A percentile compares a stretch with the other conserved stretches of the same genome.
These are phyloP conservation scores for Tipula lateralis DNA, from an alignment of 2,888 invertebrate species.

Conservation along the genomic window DNA sequence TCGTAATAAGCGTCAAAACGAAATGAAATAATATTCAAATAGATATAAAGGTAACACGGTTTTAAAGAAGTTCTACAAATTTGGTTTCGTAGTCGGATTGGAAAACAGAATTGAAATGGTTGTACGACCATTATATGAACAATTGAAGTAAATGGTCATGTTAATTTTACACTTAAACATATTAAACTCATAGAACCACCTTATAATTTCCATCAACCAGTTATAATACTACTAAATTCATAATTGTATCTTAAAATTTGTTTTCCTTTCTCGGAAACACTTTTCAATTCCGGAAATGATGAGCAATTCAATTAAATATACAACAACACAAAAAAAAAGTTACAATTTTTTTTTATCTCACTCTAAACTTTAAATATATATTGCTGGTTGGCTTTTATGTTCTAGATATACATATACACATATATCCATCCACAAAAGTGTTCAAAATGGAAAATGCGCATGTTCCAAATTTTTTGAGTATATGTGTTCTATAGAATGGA, in stretches of 20 bases:
- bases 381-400: neutral
- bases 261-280: neutral
- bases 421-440: no score
- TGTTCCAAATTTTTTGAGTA: neutral
- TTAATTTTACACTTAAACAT: no score
- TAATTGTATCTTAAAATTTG: neutral
- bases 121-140: no score
- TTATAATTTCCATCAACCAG: neutral
- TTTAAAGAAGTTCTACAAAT: no score
- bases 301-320: neutral
- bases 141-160: no score
- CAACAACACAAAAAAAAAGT: neutral
- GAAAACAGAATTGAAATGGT: no score
- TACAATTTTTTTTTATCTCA: neutral
- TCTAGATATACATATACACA: neutral
- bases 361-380: neutral
- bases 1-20: no score
- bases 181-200: no score
- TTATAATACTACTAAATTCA: neutral
- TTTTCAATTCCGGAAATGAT: constrained; percentile 11
- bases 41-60: no score
- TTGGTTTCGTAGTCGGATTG: no score
- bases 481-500: neutral
- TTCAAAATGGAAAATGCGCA: neutral
- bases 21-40: no score